Conservation (phyloP, 2,113 vertebrate species). For the Pithys albifrons region DNA sequence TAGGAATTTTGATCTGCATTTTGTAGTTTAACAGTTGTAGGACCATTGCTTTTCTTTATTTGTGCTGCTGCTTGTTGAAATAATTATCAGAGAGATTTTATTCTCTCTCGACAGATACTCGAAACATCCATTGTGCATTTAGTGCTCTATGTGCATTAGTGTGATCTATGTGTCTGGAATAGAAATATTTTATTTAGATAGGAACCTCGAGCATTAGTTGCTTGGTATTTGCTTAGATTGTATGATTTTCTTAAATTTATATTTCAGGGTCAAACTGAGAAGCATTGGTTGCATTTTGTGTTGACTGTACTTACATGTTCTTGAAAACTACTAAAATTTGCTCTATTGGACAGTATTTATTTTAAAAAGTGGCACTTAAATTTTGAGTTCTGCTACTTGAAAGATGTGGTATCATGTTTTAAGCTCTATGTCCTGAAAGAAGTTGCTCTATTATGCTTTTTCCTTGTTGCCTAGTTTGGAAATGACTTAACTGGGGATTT, state of each 20-base stretch:
- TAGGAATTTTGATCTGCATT: not conserved
- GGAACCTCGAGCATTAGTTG: not conserved
- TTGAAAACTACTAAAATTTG: not conserved
- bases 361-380: not conserved
- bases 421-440: not conserved
- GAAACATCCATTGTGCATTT: fast-evolving
- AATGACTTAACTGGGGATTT: not conserved
- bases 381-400: not conserved
- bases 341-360: not conserved
- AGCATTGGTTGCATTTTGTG: not conserved
- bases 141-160: not conserved
- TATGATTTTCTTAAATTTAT: not conserved
- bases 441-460: not conserved
- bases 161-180: not conserved
- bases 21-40: not conserved
- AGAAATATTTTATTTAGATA: not conserved
- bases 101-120: not conserved
- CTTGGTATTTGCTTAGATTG: not conserved
- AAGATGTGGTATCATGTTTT: not conserved
- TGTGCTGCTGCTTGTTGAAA: not conserved
- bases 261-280: not conserved
- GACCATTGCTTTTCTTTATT: not conserved
- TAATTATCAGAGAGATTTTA: not conserved
- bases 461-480: not conserved
- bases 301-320: not conserved